Evolutionary conservation across 2,888 invertebrate genomes (phyloP).

Genomic region (Cerastoderma edule): DNA sequence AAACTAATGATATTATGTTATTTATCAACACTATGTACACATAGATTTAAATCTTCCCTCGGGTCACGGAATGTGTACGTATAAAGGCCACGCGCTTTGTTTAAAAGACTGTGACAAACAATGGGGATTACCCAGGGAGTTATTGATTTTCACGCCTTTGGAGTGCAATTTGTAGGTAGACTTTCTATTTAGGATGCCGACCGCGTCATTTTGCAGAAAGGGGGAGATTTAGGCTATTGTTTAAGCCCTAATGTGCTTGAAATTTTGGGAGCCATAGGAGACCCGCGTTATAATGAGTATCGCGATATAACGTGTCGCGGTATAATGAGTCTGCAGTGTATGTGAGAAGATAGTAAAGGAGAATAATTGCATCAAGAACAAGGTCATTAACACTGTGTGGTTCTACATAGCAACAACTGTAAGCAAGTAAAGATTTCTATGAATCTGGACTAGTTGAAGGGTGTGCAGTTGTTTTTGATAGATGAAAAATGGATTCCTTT

Average conservation of each 20-base stretch:
- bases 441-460: too few species aligned
- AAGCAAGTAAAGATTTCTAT: background rate
- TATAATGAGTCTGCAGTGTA: background rate
- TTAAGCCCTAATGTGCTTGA: background rate
- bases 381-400: constrained; percentile 54
- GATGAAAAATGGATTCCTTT: background rate
- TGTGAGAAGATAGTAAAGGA: too few species aligned
- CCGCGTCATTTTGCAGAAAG: background rate
- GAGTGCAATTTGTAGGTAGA: too few species aligned
- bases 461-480: background rate
- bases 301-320: background rate
- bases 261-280: background rate
- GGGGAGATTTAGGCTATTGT: background rate
- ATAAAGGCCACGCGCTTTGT: too few species aligned
- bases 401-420: constrained; percentile 23
- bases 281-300: background rate
- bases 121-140: too few species aligned
- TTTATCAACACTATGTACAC: too few species aligned
- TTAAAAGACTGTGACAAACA: too few species aligned
- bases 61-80: too few species aligned
- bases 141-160: too few species aligned
- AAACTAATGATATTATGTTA: too few species aligned
- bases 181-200: background rate
- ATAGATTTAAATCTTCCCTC: too few species aligned
- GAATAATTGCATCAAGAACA: background rate